Conservation (phyloP, 2,888 invertebrate species). For the Ophraella communa region DNA sequence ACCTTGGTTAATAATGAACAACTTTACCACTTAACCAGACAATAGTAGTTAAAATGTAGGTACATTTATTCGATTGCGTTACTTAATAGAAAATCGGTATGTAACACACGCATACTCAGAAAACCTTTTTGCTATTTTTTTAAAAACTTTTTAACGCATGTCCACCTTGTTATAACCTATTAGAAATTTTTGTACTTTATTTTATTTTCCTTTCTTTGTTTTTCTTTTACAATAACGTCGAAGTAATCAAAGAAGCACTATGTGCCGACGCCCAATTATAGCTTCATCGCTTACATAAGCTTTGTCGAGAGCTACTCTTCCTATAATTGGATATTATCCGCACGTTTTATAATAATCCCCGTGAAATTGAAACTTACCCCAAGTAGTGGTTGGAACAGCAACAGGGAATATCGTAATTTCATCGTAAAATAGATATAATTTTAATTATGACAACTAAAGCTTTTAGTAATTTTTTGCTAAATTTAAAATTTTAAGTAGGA, state of each 20-base stretch:
- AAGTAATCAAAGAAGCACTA: neutral
- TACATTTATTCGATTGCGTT: too few species aligned
- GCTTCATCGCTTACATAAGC: conserved; percentile 16
- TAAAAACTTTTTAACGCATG: too few species aligned
- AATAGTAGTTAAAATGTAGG: too few species aligned
- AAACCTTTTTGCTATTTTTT: too few species aligned
- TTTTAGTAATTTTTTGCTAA: neutral
- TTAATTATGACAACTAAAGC: neutral
- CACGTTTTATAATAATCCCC: conserved; percentile 32
- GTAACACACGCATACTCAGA: too few species aligned
- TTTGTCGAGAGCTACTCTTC: conserved; percentile 27
- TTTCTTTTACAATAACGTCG: neutral
- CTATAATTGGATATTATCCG: conserved; percentile 34
- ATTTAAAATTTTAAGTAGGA: too few species aligned
- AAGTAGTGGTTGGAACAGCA: conserved; percentile 14
- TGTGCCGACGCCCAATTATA: neutral
- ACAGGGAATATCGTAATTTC: neutral
- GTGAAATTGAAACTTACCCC: conserved; percentile 30
- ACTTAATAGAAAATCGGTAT: too few species aligned
- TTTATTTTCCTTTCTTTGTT: neutral
- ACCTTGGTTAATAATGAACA: too few species aligned
- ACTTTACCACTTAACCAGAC: too few species aligned
- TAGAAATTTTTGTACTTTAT: too few species aligned
- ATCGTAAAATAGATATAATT: neutral
- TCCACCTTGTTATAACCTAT: too few species aligned